Conservation (phyloP, 92 coral and sea anemone genomes). For the Anthopleura xanthogrammica region DNA sequence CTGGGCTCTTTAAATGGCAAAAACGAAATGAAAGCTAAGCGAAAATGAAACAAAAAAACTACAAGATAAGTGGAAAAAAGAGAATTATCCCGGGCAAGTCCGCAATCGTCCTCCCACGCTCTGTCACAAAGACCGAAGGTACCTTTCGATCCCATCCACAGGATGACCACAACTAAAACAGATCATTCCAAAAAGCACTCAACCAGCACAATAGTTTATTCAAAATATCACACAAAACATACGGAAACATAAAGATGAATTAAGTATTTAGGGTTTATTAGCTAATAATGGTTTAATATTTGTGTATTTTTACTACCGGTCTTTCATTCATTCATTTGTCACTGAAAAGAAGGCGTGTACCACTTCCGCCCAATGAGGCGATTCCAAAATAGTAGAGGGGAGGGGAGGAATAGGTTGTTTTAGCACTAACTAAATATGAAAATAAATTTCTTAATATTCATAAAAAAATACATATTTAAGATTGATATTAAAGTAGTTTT, state of each 20-base stretch:
- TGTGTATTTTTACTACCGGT: not conserved
- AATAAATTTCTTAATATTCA: not conserved
- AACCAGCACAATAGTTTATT: not conserved
- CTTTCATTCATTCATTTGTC: not conserved
- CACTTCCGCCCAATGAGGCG: not conserved
- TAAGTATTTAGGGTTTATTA: not conserved
- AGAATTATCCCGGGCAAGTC: slow-evolving; percentile 59
- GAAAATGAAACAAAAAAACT: slow-evolving; percentile 5
- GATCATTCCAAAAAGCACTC: not conserved
- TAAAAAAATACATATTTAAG: not conserved
- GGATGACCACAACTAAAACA: not conserved
- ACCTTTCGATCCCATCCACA: not conserved
- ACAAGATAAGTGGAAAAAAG: slow-evolving; percentile 18
- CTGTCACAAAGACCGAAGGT: not conserved
- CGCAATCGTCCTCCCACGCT: slow-evolving; percentile 22
- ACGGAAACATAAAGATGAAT: not conserved
- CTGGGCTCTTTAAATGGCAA: not conserved
- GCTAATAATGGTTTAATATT: not conserved
- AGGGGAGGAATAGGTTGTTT: not conserved
- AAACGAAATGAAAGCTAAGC: slow-evolving; percentile 26
- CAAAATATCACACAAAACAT: not conserved
- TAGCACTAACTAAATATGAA: not conserved
- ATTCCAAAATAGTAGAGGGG: not conserved
- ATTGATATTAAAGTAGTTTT: too few relatives aligned
- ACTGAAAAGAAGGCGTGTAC: not conserved